phyloP scores from a whole-genome alignment of 2,113 vertebrate species.

The Podocnemis expansa region DNA sequence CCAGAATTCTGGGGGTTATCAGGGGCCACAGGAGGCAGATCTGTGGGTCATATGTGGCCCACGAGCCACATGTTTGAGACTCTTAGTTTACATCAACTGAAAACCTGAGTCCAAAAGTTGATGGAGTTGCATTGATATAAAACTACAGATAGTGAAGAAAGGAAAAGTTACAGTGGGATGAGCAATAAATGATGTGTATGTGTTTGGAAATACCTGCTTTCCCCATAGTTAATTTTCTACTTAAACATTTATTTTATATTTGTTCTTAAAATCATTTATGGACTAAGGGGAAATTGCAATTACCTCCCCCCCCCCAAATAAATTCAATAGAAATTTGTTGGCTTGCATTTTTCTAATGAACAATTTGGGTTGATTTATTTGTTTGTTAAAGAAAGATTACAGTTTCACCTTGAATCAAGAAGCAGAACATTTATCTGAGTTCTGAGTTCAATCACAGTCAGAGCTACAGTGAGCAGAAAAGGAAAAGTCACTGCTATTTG shows the following conservation, averaged over 20 bases:
- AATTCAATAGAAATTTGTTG: not conserved
- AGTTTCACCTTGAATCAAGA: not conserved
- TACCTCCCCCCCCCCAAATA: not conserved
- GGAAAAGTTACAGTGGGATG: not conserved
- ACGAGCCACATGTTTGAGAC: no score
- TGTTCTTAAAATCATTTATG: not conserved
- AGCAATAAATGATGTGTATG: not conserved
- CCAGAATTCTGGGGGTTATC: no score
- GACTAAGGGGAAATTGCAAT: not conserved
- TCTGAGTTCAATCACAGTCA: not conserved
- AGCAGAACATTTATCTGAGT: not conserved
- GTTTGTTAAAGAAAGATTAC: not conserved
- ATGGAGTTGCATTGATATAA: not conserved
- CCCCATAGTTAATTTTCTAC: not conserved
- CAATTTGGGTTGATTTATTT: not conserved
- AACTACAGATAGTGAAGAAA: not conserved
- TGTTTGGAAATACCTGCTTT: not conserved
- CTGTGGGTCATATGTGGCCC: no score
- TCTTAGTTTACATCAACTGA: not conserved
- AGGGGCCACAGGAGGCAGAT: no score
- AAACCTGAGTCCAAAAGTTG: not conserved
- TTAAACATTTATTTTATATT: not conserved
- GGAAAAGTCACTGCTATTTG: not conserved
- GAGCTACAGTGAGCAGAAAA: accelerated
- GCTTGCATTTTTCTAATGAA: not conserved